Base-by-base conservation (phyloP, 2,113 vertebrate genomes). In the Lagopus muta region DNA sequence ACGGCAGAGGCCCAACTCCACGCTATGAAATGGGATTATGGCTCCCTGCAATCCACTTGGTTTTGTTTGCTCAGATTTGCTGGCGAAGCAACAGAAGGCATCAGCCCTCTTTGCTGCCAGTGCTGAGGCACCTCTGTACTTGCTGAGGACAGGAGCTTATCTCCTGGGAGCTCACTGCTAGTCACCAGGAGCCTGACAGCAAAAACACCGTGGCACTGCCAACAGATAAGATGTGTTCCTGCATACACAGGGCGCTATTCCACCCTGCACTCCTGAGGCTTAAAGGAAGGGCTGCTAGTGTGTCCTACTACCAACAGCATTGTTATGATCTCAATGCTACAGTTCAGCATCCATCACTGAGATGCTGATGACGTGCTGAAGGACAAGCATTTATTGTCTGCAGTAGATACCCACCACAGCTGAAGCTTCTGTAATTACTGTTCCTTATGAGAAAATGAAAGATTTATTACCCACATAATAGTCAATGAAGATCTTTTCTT, bases 371-470 rank as follows among this genome's bases (percentile, higher is more conserved):
- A 73, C 71, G 79, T 60, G 75, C 76, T 83, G 88, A 83, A 83
- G 90, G 81, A 95, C 89, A 87, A 84, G 45, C 83, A 50, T 84
- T 94, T 92, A 95, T 76, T 93, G 95, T 95, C 74, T 84, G 86
- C 77, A 72, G 67, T 74, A 92, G 94, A 95, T 61, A 90, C 52
- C 24, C 94, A 81, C 30, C 6, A 4, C 93, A 86, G 91, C 94
- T 94, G 91, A 92, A 83, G 57, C 88, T 58, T 88, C 79, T 72
- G 82, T 54, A 94, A 97, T 94, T 89, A 82, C 76, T 88, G 73
- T 72, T 96, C 92, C 95, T 94, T 72, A 65, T 13, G 40, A 94
- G 79, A 88, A 94, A 97, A 88, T 72, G 82, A 72, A 96, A 92
- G 88, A 96, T 96, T 90, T 93, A 95, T 95, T 79, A 86, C 42